Conservation (phyloP, 2,113 vertebrate genomes). For the Caranx ignobilis region DNA sequence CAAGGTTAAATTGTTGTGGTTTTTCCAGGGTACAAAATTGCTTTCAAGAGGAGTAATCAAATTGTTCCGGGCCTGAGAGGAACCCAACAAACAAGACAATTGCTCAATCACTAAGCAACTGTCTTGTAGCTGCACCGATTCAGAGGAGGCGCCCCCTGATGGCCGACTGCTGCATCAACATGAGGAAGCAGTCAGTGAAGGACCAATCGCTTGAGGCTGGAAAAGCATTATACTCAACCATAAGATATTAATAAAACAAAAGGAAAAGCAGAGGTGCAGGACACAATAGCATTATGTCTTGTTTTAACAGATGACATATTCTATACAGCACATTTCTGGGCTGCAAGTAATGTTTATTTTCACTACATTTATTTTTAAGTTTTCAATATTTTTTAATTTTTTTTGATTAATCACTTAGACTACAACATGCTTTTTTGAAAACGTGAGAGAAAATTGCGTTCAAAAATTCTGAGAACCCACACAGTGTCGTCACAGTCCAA, state of each 20-base stretch:
- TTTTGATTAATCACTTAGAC: no score
- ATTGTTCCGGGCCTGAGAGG: neutral
- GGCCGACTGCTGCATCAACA: slow-evolving; percentile 30
- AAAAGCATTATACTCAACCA: neutral
- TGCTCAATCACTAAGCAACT: neutral
- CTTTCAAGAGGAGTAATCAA: slow-evolving; percentile 34
- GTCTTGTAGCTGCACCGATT: neutral
- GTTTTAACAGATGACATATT: no score
- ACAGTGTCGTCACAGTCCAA: no score
- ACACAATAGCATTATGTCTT: no score
- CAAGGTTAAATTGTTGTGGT: slow-evolving; percentile 13
- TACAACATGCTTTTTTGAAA: no score
- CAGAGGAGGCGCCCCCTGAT: slow-evolving; percentile 52
- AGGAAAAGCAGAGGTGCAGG: neutral
- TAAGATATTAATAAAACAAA: neutral
- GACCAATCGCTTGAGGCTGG: neutral
- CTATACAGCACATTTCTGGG: no score
- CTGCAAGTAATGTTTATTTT: no score
- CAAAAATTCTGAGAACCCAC: no score
- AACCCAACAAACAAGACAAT: neutral
- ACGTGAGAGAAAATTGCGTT: no score
- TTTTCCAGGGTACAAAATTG: slow-evolving; percentile 18
- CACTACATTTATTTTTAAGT: no score
- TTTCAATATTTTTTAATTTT: no score
- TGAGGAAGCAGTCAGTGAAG: neutral